Conservation (phyloP, 2,113 vertebrate species). For the Scopus umbretta region DNA sequence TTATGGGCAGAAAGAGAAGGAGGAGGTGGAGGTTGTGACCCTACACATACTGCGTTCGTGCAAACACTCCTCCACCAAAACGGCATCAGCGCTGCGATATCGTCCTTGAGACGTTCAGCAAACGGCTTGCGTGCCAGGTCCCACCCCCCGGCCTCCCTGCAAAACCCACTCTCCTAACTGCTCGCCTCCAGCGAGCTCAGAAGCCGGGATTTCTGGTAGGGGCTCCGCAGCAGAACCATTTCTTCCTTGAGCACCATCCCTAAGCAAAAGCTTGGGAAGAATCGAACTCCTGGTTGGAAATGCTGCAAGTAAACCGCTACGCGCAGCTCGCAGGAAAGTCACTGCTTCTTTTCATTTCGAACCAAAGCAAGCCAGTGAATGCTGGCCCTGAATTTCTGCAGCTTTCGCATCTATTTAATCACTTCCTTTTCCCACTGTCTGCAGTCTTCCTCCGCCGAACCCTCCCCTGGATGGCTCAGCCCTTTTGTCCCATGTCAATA, state of each 20-base stretch:
- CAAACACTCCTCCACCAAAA: conserved; percentile 19
- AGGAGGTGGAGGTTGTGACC: conserved; percentile 49
- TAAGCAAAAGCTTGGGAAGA: neutral
- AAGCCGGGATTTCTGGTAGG: neutral
- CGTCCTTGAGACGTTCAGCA: neutral
- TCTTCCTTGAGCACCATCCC: neutral
- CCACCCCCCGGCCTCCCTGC: neutral
- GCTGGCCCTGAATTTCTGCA: neutral
- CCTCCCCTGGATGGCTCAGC: neutral
- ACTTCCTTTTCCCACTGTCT: neutral
- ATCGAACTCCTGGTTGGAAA: neutral
- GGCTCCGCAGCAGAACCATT: neutral
- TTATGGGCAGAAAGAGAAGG: conserved; percentile 14
- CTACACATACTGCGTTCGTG: conserved; percentile 1
- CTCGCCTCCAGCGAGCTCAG: neutral
- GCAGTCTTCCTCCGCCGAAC: neutral
- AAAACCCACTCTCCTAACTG: neutral
- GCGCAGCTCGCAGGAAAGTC: neutral
- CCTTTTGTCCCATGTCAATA: neutral
- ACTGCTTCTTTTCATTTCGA: neutral
- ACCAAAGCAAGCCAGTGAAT: neutral
- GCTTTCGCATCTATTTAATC: neutral
- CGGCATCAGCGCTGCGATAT: neutral
- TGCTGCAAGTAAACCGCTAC: fast-evolving
- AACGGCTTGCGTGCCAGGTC: neutral